Percentiles rank a stretch among this genome's conserved stretches.
Evolutionary conservation across 2,888 invertebrate genomes (phyloP).

Genomic region (Suillia variegata): DNA sequence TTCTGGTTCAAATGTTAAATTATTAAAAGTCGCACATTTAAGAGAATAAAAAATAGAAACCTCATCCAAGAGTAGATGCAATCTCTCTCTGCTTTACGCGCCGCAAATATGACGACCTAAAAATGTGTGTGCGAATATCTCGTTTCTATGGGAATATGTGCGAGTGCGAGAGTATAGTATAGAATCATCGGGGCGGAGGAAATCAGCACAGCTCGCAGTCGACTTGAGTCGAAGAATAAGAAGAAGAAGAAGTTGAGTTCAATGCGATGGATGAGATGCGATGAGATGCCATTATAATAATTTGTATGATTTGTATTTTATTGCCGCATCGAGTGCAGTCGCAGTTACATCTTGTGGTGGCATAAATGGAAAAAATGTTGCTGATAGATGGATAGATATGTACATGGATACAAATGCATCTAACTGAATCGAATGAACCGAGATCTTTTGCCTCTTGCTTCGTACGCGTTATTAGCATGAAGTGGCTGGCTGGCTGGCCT

Average conservation of each 20-base stretch:
- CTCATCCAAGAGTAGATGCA: too few species aligned
- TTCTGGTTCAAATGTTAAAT: too few species aligned
- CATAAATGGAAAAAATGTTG: not conserved
- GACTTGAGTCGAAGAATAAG: too few species aligned
- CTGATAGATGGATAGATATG: not conserved
- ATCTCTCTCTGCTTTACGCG: too few species aligned
- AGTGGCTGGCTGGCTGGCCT: too few species aligned
- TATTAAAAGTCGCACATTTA: too few species aligned
- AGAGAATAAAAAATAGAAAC: too few species aligned
- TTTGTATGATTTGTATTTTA: conserved; percentile 19
- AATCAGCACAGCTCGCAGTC: not conserved
- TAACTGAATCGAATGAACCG: conserved; percentile 16
- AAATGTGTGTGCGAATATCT: conserved; percentile 10
- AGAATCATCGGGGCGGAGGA: not conserved
- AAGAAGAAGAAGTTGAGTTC: conserved; percentile 4
- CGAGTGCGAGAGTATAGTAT: too few species aligned
- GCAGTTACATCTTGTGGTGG: too few species aligned
- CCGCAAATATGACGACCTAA: conserved; percentile 22
- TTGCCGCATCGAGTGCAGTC: conserved; percentile 6
- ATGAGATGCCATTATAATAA: conserved; percentile 1
- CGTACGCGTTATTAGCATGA: conserved; percentile 15
- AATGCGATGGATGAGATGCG: too few species aligned
- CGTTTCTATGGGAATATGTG: conserved; percentile 14
- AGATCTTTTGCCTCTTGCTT: too few species aligned
- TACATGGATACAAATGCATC: not conserved